Base-by-base conservation (phyloP, 2,888 invertebrate genomes). In the Eurois occulta region DNA sequence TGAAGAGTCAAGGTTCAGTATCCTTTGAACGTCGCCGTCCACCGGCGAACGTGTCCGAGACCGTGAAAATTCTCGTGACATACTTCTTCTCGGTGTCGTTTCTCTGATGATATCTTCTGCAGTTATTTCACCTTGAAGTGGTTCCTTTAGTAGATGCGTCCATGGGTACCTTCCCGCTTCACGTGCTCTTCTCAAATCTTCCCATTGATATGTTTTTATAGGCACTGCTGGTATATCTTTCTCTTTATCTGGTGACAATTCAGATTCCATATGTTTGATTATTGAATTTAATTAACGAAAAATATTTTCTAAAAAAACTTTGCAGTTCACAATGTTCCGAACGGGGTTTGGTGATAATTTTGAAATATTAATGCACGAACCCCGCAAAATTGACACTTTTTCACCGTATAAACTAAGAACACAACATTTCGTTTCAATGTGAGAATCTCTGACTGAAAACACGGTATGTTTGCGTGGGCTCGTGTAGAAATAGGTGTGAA, bases 151-250 rank as follows among this genome's bases (percentile, higher is more conserved):
- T 43, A 98, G 94, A 94, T 98, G 97, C 24, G 98, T 98, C 98
- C 98, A 98, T 87, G 98, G 98, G 92, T 98, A 98, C 67, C 97
- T 97, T 84, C 98, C 98, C 92, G 97, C 97, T 89, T 97, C 97
- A 94, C 97, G 97, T 88, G 97, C 97, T 92, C 98, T 97, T 89
- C 97, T 96, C 64, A 98, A 95, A 94, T 98, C 98, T 95, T 98
- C 98, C 98, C 98, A 98, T 96, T 97, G 97, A 94, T 98, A 98
- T 73, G 98, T 98, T 94, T 98, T 97, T 90, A 98, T 97, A 83
- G 98, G 98, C 90, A 98, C 97, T 86, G 97, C 97, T 87, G 98
- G 98, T 90, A 93, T 90, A 89, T 92, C 92, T 94, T 94, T 94
- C 86, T 94, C 92, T 93, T 93, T 95, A 96, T 97, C 97, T 97